Percentiles rank a stretch among this genome's conserved stretches.
Conservation (phyloP, 2,113 vertebrate species). For the Vicugna pacos region DNA sequence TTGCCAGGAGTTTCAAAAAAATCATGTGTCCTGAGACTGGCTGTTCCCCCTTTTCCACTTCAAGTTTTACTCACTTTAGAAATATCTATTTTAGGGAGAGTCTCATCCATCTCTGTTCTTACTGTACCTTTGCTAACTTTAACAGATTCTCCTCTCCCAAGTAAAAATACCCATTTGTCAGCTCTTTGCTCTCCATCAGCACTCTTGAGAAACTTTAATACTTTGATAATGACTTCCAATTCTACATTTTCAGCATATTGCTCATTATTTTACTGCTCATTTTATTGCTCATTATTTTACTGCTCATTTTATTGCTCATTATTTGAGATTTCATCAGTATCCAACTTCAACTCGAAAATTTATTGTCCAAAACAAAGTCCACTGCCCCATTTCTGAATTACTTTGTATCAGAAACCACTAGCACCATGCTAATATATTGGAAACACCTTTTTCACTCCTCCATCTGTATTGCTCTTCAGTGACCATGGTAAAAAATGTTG, state of each 20-base stretch:
- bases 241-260: background rate
- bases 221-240: background rate
- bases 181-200: background rate
- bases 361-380: constrained; percentile 24
- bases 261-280: background rate
- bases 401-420: constrained; percentile 34
- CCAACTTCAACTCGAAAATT: constrained; percentile 35
- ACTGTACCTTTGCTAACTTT: background rate
- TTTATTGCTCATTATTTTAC: background rate
- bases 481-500: background rate
- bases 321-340: background rate
- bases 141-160: background rate
- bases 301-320: background rate
- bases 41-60: constrained; percentile 15
- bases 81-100: background rate
- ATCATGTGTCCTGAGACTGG: background rate
- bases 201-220: background rate
- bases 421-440: background rate
- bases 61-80: background rate
- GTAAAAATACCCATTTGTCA: constrained; percentile 25
- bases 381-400: background rate
- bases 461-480: background rate
- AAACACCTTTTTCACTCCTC: background rate
- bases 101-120: background rate
- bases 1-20: constrained; percentile 34